Evolutionary conservation across 2,797 vertebrate genomes (phyloP), one percentile per base, ranked within the genome.

Genomic region (Oreonectes daqikongensis): DNA sequence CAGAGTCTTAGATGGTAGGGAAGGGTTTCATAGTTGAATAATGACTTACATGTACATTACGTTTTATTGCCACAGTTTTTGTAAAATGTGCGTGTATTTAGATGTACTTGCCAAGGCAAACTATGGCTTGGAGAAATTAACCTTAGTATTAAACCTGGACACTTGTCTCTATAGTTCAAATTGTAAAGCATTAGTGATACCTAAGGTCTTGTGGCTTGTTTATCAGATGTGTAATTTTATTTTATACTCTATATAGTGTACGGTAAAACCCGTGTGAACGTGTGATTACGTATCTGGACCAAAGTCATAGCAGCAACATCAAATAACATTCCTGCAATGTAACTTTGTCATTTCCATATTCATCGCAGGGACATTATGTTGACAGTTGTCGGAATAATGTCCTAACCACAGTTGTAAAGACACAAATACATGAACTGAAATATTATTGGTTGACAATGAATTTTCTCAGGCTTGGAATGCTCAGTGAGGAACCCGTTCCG

Each of bases 401-500:
- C 32, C 7, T 35, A 35, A 8, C 32, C 32, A 32, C 6, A 5
- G 4, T 32, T 2, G 30, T 32, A 6, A 32, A 32, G 30, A 32
- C 30, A 6, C 4, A 32, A 9, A 35, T 35, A 9, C 40, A 42
- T 6, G 2, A 46, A 69, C 55, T 69, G 7, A 9, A 50, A 17
- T 10, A 48, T 11, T 12, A 50, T 9, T 61, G 18, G 69, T 30
- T 72, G 44, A 38, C 26, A 18, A 4, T 70, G 40, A 42, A 17
- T 50, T 50, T 79, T 73, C 57, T 59, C 85, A 99, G 98, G 95
- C 91, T 99, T 57, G 96, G 94, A 64, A 94, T 99, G 89, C 28
- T 99, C 80, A 92, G 93, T 38, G 94, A 95, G 12, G 94, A 96
- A 15, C 78, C 85, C 0, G 96, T 96, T 61, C 95, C 94, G 67